Conservation (phyloP, 1,140 invertebrate species). For the Tenebrio molitor region DNA sequence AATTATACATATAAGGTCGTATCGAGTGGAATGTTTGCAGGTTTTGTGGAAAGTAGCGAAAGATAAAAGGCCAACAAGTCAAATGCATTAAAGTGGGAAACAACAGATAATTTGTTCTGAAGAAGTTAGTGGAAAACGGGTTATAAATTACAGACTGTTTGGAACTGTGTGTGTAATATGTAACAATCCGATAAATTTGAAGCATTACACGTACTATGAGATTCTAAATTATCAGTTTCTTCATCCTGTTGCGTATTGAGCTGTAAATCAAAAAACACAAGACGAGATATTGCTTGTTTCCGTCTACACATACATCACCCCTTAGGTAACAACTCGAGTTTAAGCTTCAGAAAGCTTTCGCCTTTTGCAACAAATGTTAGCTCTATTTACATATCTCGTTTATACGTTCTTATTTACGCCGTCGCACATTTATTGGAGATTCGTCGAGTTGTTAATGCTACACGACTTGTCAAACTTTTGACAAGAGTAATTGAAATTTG, state of each 20-base stretch:
- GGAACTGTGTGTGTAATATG: slow-evolving; percentile 26
- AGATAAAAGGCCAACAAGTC: slow-evolving; percentile 34
- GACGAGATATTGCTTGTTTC: slow-evolving; percentile 31
- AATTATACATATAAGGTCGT: slow-evolving; percentile 16
- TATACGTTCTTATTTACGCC: no score
- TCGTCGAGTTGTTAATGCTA: slow-evolving; percentile 14
- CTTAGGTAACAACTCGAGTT: slow-evolving; percentile 1
- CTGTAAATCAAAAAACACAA: slow-evolving; percentile 34
- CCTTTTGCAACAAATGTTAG: slow-evolving; percentile 2
- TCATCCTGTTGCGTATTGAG: slow-evolving; percentile 15
- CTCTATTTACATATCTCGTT: slow-evolving; percentile 18
- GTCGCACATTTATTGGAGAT: no score
- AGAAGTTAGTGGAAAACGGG: slow-evolving; percentile 37
- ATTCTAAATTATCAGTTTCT: slow-evolving; percentile 18
- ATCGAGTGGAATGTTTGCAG: slow-evolving; percentile 10
- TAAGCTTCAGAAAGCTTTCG: slow-evolving; percentile 25
- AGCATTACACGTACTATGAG: slow-evolving; percentile 9
- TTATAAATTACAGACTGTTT: slow-evolving; percentile 23
- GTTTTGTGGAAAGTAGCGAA: slow-evolving; percentile 2
- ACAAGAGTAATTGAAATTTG: slow-evolving; percentile 24
- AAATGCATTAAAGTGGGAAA: slow-evolving; percentile 36
- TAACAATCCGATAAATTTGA: slow-evolving; percentile 17
- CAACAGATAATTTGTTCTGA: slow-evolving; percentile 39
- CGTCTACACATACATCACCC: slow-evolving; percentile 17
- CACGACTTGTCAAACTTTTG: no score